A percentile compares a stretch with the other conserved stretches of the same genome.
These are phyloP conservation scores for Stenodera caucasica DNA, from an alignment of 2,888 invertebrate genomes.

Conservation along the genomic window DNA sequence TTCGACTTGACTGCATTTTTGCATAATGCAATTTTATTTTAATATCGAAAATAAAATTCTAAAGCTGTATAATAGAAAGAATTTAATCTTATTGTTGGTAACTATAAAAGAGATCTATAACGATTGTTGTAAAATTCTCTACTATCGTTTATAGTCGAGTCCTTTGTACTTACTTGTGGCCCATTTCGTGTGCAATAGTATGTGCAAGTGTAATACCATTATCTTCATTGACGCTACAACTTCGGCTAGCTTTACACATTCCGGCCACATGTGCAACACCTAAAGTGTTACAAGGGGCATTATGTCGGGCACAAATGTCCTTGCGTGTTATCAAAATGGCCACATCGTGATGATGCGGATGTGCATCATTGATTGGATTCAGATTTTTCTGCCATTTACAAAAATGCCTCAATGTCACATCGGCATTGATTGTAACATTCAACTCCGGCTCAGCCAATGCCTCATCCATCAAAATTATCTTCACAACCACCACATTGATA, in stretches of 20 bases:
- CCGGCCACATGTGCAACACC: conserved; percentile 89
- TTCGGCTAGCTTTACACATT: conserved; percentile 82
- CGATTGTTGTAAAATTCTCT: neutral
- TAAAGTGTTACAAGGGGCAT: conserved; percentile 66
- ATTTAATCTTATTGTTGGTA: neutral
- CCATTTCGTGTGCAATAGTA: conserved; percentile 88
- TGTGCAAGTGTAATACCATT: conserved; percentile 86
- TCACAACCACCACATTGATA: conserved; percentile 86
- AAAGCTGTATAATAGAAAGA: neutral
- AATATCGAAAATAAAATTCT: neutral
- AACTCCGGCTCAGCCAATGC: conserved; percentile 62
- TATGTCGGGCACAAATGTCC: conserved; percentile 67
- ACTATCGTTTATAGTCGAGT: neutral
- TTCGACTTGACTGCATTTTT: neutral
- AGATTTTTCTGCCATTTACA: conserved; percentile 79
- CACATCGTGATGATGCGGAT: conserved; percentile 89
- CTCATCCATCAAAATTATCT: conserved; percentile 77
- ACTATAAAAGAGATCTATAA: neutral
- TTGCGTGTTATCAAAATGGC: conserved; percentile 82
- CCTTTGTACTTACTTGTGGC: conserved; percentile 77
- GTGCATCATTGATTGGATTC: conserved; percentile 74
- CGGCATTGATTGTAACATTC: conserved; percentile 79
- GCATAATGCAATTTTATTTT: neutral
- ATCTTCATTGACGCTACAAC: conserved; percentile 90
- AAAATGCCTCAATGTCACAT: conserved; percentile 79